Conservation (phyloP, 1,140 invertebrate species). For the Microplitis demolitor region DNA sequence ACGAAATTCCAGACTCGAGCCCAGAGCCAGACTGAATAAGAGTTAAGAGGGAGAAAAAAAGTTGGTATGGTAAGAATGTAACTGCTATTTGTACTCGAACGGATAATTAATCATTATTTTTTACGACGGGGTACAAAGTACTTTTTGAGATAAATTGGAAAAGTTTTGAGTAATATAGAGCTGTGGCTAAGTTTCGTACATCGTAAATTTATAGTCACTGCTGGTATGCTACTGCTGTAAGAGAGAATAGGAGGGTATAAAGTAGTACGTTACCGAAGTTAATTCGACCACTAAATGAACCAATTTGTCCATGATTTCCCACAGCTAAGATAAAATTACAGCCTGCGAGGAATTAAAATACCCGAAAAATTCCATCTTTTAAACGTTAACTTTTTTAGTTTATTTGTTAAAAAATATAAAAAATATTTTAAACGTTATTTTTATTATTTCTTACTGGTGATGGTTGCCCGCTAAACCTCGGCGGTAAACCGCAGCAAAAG, state of each 20-base stretch:
- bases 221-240: not conserved
- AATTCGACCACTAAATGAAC: conserved; percentile 4
- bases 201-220: conserved; percentile 10
- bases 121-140: not conserved
- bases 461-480: not conserved
- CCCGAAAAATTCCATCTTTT: not conserved
- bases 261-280: not conserved
- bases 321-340: not conserved
- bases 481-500: conserved; percentile 11
- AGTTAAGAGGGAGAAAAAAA: too few species aligned
- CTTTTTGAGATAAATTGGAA: conserved; percentile 11
- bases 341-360: not conserved
- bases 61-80: not conserved
- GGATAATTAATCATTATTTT: conserved; percentile 1
- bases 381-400: not conserved
- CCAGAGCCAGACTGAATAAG: too few species aligned
- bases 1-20: too few species aligned
- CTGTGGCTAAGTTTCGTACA: not conserved
- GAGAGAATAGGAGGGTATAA: not conserved
- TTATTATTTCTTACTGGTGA: not conserved
- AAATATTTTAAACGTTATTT: not conserved
- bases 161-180: conserved; percentile 13
- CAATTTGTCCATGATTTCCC: conserved; percentile 4
- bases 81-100: not conserved
- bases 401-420: not conserved